Evolutionary conservation across 2,888 invertebrate species (phyloP).

Genomic region (Stenotaenia linearis): DNA sequence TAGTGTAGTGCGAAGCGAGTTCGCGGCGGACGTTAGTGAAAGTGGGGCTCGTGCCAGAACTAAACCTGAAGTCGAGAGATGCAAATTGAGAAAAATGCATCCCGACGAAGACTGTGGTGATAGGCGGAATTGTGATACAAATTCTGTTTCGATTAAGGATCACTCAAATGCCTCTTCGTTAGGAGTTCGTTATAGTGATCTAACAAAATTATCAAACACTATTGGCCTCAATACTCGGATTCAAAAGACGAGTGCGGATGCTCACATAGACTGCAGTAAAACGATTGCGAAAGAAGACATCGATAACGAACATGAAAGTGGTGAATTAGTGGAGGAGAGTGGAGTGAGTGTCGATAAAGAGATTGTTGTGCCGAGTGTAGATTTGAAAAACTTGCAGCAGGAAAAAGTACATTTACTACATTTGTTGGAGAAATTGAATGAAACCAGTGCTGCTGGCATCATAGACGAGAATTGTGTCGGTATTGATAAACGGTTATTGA

Average conservation of each 20-base stretch:
- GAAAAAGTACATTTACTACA: slow-evolving; percentile 45
- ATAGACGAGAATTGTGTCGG: slow-evolving; percentile 19
- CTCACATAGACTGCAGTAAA: slow-evolving; percentile 4
- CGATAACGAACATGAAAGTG: slow-evolving; percentile 33
- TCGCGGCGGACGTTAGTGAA: slow-evolving; percentile 15
- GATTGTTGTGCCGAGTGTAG: slow-evolving; percentile 32
- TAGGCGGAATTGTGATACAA: slow-evolving; percentile 24
- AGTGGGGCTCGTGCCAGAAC: slow-evolving; percentile 29
- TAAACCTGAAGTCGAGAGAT: slow-evolving; percentile 35
- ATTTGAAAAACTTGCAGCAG: slow-evolving; percentile 42
- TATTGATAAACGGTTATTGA: slow-evolving; percentile 32
- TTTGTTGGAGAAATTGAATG: slow-evolving; percentile 45
- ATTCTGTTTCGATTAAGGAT: slow-evolving; percentile 27
- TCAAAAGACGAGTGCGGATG: slow-evolving; percentile 24
- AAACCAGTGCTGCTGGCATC: slow-evolving; percentile 40
- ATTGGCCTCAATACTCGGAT: slow-evolving; percentile 28
- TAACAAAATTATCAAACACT: slow-evolving; percentile 30
- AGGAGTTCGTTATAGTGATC: slow-evolving; percentile 22
- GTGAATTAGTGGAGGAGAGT: slow-evolving; percentile 34
- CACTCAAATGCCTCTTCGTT: background rate
- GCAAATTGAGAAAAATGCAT: slow-evolving; percentile 34
- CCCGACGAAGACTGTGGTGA: slow-evolving; percentile 31
- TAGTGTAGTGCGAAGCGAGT: slow-evolving; percentile 33
- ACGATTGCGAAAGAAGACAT: background rate
- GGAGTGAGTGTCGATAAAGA: slow-evolving; percentile 32